Evolutionary conservation across 2,888 invertebrate species (phyloP).

Genomic region (Apoda limacodes): DNA sequence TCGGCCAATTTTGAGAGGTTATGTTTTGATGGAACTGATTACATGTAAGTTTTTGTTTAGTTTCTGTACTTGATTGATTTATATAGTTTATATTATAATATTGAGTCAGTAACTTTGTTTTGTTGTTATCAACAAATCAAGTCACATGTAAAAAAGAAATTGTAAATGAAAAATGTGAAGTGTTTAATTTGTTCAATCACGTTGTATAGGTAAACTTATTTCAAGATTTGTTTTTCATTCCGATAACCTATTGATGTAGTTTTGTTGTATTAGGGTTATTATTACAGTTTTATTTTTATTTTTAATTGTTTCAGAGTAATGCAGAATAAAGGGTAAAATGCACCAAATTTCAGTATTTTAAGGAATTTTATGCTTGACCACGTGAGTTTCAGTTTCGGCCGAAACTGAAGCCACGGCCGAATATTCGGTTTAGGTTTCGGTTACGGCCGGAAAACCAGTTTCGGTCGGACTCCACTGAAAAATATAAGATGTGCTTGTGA

Average conservation of each 20-base stretch:
- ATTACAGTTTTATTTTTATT: slow-evolving; percentile 1
- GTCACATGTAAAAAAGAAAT: slow-evolving; percentile 11
- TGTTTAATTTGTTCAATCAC: too few relatives aligned
- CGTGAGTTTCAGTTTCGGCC: slow-evolving; percentile 5
- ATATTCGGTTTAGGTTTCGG: slow-evolving; percentile 3
- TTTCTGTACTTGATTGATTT: slow-evolving; percentile 13
- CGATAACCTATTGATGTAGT: too few relatives aligned
- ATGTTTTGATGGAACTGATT: slow-evolving; percentile 14
- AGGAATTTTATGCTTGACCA: too few relatives aligned
- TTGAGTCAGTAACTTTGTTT: slow-evolving; percentile 13
- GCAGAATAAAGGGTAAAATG: slow-evolving; percentile 4
- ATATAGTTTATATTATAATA: slow-evolving; percentile 12
- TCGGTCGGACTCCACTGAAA: slow-evolving; percentile 5
- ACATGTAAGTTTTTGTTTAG: too few relatives aligned
- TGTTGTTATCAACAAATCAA: slow-evolving; percentile 12
- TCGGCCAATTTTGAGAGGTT: slow-evolving; percentile 14
- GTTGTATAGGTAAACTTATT: too few relatives aligned
- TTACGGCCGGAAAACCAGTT: too few relatives aligned
- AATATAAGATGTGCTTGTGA: too few relatives aligned
- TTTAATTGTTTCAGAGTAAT: background rate
- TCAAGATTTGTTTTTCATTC: too few relatives aligned
- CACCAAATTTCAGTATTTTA: too few relatives aligned
- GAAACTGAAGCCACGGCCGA: slow-evolving; percentile 8
- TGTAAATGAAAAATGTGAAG: too few relatives aligned
- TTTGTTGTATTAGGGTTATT: slow-evolving; percentile 1